Evolutionary conservation across 1,140 invertebrate species (phyloP).

Genomic region (Dinoponera quadriceps): DNA sequence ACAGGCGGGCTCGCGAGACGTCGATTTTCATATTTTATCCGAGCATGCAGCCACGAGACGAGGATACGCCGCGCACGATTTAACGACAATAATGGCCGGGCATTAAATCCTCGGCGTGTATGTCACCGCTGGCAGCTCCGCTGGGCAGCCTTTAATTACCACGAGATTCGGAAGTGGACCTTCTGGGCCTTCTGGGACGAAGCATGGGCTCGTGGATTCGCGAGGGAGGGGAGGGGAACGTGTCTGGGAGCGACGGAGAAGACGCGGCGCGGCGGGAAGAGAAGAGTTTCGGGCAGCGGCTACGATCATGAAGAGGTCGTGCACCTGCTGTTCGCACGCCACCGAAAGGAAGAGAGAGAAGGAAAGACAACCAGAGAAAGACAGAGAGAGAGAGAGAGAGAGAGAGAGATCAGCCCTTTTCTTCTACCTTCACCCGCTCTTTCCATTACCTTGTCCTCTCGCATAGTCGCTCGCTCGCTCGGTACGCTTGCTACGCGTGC

Average conservation of each 20-base stretch:
- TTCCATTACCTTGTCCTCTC: no score
- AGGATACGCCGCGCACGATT: neutral
- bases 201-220: constrained; percentile 18
- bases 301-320: constrained; percentile 79
- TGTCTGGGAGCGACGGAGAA: constrained; percentile 39
- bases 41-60: neutral
- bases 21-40: constrained; percentile 32
- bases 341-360: constrained; percentile 54
- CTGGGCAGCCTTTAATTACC: constrained; percentile 69
- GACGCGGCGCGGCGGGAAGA: constrained; percentile 42
- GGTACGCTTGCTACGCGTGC: no score
- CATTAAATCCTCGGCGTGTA: constrained; percentile 57
- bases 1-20: constrained; percentile 22
- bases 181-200: constrained; percentile 9
- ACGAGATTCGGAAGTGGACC: constrained; percentile 74
- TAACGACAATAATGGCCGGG: constrained; percentile 52
- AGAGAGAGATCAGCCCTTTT: neutral
- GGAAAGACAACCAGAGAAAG: constrained; percentile 8
- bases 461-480: no score
- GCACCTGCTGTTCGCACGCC: constrained; percentile 84
- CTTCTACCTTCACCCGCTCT: no score
- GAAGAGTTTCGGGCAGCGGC: constrained; percentile 64
- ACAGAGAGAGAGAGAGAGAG: neutral
- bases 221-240: constrained; percentile 11
- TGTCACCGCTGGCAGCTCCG: constrained; percentile 54